phyloP scores from a whole-genome alignment of 1,140 invertebrate genomes.

The Triops longicaudatus region DNA sequence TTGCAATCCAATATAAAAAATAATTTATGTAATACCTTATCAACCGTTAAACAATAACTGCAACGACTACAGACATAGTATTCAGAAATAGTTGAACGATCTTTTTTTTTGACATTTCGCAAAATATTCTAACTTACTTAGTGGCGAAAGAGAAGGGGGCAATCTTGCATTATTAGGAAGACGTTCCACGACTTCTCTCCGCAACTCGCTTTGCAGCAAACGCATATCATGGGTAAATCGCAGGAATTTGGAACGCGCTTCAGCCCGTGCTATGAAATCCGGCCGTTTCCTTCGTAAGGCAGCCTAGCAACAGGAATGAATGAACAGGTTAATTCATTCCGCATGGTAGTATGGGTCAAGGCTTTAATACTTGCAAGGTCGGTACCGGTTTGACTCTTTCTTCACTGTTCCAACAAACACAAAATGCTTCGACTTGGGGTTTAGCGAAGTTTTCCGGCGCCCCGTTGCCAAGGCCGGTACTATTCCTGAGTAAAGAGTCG shows the following conservation, averaged over 20 bases:
- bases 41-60: too few relatives aligned
- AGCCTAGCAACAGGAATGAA: neutral
- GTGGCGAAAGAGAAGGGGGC: neutral
- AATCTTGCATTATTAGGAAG: neutral
- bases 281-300: neutral
- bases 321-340: neutral
- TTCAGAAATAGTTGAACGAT: too few relatives aligned
- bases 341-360: neutral
- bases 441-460: neutral
- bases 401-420: neutral
- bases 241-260: neutral
- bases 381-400: neutral
- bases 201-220: neutral
- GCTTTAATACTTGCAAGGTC: neutral
- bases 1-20: neutral
- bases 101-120: neutral
- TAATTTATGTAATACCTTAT: too few relatives aligned
- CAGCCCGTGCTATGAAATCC: neutral
- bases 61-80: too few relatives aligned
- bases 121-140: neutral
- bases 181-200: neutral
- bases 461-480: neutral
- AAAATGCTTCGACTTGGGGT: neutral
- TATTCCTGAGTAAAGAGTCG: neutral
- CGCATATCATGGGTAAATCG: neutral